Base-by-base conservation (phyloP, 2,888 invertebrate genomes). In the Heliconius charithonia region DNA sequence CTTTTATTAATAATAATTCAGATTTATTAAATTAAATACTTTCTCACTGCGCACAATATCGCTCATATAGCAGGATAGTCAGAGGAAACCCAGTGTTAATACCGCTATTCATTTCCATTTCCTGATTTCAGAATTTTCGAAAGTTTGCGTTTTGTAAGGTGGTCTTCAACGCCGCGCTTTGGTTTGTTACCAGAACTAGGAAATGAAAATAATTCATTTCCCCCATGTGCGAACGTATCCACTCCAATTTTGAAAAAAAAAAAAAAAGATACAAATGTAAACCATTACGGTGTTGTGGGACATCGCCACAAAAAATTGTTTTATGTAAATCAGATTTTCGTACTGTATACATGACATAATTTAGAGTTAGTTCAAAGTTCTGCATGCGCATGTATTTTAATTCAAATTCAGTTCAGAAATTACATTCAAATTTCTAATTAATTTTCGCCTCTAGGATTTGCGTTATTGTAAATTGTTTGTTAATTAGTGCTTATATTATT, bases 401-500 rank as follows among this genome's bases (percentile, higher is more conserved):
- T 41, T 41, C 3, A 25, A 69, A 69, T 69, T 41, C 41, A 69
- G 67, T 69, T 69, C 67, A 69, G n/a, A 69, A 69, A 41, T 69
- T 41, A 69, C 41, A 69, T 69, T 41, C n/a, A 41, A 69, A 69
- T 69, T 69, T 41, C 25, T 69, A 69, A 69, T 69, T 69, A 69
- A 69, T 69, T 69, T 69, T 69, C 67, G 67, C 67, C 41, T n/a
- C 67, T n/a, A 69, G 67, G 67, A 13, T 41, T 69, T 67, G 10
- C 37, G n/a, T 67, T 67, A 3, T 12, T 13, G n/a, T 67, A 37
- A 67, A 67, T 32, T 22, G 32, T 66, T 32, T 66, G 65, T 66
- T 66, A 29, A 9, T 65, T 65, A 9, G 29, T 66, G 32, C 3
- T 22, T 16, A 66, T 22, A 32, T 66, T 66, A 19, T 66, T 66